Conservation (phyloP, 1,140 invertebrate genomes). For the Tigriopus japonicus region DNA sequence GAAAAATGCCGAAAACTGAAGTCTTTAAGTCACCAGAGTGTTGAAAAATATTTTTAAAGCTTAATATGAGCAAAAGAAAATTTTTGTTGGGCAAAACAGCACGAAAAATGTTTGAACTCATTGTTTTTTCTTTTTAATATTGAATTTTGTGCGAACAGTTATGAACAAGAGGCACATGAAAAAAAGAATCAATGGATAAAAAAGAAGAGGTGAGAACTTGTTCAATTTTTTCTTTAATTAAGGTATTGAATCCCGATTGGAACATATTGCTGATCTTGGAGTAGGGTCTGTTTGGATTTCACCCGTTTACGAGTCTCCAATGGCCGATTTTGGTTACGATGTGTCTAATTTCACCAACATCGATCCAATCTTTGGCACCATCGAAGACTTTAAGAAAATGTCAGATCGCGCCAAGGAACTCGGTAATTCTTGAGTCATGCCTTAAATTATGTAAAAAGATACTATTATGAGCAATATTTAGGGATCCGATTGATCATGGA, state of each 20-base stretch:
- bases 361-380: constrained; percentile 36
- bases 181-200: too few species aligned
- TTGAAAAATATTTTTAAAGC: too few species aligned
- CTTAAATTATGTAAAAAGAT: not conserved
- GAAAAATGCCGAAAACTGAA: too few species aligned
- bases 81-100: too few species aligned
- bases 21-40: too few species aligned
- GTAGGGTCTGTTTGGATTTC: constrained; percentile 46
- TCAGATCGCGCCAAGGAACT: constrained; percentile 24
- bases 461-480: constrained; percentile 10
- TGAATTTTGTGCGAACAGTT: too few species aligned
- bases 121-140: too few species aligned
- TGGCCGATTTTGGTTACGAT: constrained; percentile 46
- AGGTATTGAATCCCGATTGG: constrained; percentile 26
- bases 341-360: constrained; percentile 39
- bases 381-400: constrained; percentile 39
- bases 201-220: not conserved
- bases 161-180: too few species aligned
- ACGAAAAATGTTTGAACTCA: too few species aligned
- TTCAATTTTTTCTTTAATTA: not conserved
- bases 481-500: constrained; percentile 57
- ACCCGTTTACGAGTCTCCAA: constrained; percentile 44
- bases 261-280: constrained; percentile 32
- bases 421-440: not conserved
- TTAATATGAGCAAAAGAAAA: too few species aligned